Base-by-base conservation (phyloP, 1,140 invertebrate species). In the Uloborus diversus region DNA sequence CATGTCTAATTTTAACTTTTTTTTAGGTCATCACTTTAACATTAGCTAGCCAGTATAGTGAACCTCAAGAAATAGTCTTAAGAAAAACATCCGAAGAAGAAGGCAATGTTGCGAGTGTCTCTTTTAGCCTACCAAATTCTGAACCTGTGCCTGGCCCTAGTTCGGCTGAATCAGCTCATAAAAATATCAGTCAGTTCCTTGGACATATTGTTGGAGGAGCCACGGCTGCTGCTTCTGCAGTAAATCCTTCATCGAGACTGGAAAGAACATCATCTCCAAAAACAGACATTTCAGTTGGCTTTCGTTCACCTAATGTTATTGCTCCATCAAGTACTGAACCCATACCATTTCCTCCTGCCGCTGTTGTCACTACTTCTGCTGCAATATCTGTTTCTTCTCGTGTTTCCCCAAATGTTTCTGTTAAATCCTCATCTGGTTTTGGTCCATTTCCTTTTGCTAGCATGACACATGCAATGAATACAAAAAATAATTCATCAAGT, bases 391-490 rank as follows among this genome's bases (percentile, higher is more conserved):
- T 35, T 32, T 57, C 73, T 32, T 85, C 71, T 51, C 81, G 66
- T 80, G 75, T 81, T 70, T 56, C 83, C 57, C 57, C 82, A 64
- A 73, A 81, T 69, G 66, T 68, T 79, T 87, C 86, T 73, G 89
- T 88, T 82, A 64, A 82, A 78, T 49, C 80, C 62, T 62, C 65
- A 78, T 86, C 86, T 79, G 89, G 89, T 82, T 89, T 89, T 83
- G 89, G 90, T 53, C 91, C 91, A 83, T 95, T 93, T 87, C 94
- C 94, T 20, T 96, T 95, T 85, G 92, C 93, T 82, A 95, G 94
- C 86, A 95, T 96, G 94, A 94, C 93, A 65, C 94, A 95, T 84
- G 94, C 94, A 62, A 90, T 90, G 4, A 89, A 86, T 61, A 88
- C 90, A 17, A 89, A 90, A 81, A 87, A 88, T 64, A 84, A 84